phyloP scores from a whole-genome alignment of 2,113 vertebrate genomes.

The Ibidorhyncha struthersii region DNA sequence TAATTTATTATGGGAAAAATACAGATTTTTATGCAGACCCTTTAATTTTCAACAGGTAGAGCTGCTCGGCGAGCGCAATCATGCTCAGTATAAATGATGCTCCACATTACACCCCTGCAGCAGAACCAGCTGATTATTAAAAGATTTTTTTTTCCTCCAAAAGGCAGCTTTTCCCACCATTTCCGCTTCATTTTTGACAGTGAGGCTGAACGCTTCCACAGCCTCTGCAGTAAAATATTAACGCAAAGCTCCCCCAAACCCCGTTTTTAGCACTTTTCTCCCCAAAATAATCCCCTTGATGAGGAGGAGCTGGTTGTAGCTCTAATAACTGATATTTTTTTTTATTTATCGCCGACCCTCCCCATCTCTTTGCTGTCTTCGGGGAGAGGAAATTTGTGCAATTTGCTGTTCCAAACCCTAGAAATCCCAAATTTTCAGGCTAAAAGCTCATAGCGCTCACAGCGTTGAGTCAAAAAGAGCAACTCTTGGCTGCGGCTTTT shows the following conservation, averaged over 20 bases:
- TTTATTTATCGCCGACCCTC: background rate
- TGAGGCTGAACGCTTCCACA: background rate
- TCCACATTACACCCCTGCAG: background rate
- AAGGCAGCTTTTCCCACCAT: constrained; percentile 9
- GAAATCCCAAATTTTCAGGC: background rate
- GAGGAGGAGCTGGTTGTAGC: background rate
- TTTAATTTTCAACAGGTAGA: constrained; percentile 59
- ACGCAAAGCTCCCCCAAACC: background rate
- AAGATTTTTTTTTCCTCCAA: background rate
- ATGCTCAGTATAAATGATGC: background rate
- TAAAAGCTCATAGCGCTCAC: background rate
- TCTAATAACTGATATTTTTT: background rate
- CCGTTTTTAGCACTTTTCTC: background rate
- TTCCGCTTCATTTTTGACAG: constrained; percentile 27
- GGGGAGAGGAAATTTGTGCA: background rate
- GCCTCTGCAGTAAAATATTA: background rate
- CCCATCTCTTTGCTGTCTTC: background rate
- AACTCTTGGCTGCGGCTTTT: background rate
- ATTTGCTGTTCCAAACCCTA: background rate
- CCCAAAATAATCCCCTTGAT: background rate
- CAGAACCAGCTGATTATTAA: constrained; percentile 38
- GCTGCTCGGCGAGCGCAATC: background rate
- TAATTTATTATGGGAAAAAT: constrained; percentile 41
- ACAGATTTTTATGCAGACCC: constrained; percentile 40
- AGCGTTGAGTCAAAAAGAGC: background rate